These are phyloP conservation scores for Origma solitaria DNA, from an alignment of 2,113 vertebrate species.

Conservation along the genomic window DNA sequence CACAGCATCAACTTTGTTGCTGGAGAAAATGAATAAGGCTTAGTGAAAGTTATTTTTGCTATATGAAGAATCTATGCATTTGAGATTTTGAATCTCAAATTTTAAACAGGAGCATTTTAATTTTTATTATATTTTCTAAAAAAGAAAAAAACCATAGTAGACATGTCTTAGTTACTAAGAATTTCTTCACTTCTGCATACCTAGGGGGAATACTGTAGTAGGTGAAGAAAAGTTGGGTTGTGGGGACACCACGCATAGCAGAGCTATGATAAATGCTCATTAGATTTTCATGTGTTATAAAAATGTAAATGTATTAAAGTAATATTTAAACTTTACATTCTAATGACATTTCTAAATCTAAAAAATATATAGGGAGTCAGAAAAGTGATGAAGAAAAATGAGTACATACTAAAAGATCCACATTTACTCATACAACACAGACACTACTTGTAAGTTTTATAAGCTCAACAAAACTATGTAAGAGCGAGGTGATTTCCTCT, in stretches of 20 bases:
- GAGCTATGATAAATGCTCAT: background rate
- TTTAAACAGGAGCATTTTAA: background rate
- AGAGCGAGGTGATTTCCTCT: background rate
- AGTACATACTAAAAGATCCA: background rate
- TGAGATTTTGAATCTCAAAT: background rate
- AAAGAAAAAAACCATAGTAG: background rate
- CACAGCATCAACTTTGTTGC: background rate
- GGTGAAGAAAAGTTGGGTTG: background rate
- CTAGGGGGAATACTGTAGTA: background rate
- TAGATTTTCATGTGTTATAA: background rate
- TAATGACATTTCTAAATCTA: background rate
- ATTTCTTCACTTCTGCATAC: background rate
- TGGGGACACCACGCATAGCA: background rate
- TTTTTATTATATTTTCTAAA: background rate
- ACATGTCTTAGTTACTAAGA: background rate
- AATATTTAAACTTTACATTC: background rate
- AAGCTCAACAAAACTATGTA: background rate
- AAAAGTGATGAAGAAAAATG: background rate
- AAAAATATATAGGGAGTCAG: background rate
- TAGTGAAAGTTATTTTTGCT: background rate
- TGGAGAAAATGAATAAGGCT: background rate
- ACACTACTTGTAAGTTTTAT: background rate
- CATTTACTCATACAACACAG: background rate
- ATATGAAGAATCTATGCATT: background rate
- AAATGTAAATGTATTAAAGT: background rate